Evolutionary conservation across 2,888 invertebrate species (phyloP).

Genomic region (Atherix ibis): DNA sequence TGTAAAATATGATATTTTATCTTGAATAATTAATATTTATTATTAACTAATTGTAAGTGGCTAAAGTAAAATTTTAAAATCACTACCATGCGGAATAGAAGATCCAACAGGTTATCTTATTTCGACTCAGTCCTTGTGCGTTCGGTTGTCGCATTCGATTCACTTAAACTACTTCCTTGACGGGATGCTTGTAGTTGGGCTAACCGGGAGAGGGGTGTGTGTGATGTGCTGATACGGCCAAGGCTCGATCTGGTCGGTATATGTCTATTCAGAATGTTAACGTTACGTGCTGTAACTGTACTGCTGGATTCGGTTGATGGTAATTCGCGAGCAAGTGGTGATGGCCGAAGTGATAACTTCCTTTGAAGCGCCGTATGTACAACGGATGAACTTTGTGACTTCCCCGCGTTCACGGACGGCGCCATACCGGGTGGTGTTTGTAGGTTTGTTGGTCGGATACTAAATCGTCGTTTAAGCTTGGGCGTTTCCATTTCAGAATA

Average conservation of each 20-base stretch:
- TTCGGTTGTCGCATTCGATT: neutral
- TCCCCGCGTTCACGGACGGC: conserved; percentile 8
- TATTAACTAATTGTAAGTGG: no score
- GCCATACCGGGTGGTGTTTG: conserved; percentile 30
- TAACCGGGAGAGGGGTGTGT: conserved; percentile 29
- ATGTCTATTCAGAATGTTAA: no score
- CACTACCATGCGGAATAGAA: no score
- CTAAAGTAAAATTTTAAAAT: no score
- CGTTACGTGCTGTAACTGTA: conserved; percentile 6
- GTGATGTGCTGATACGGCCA: conserved; percentile 21
- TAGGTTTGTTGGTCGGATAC: conserved; percentile 24
- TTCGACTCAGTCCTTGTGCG: neutral
- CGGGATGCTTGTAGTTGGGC: conserved; percentile 31
- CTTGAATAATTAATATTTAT: no score
- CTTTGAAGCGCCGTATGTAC: conserved; percentile 25
- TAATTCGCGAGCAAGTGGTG: conserved; percentile 25
- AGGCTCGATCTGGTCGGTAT: conserved; percentile 2
- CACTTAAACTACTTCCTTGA: conserved; percentile 19
- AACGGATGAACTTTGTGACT: neutral
- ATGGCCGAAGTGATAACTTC: conserved; percentile 27
- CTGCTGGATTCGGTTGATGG: conserved; percentile 13
- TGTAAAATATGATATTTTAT: no score
- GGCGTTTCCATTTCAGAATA: conserved; percentile 20
- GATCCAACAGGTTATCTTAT: no score
- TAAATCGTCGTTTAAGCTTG: conserved; percentile 29